Evolutionary conservation across 1,140 invertebrate species (phyloP), one percentile per base, ranked within the genome.

Genomic region (Meloidogyne hapla): DNA sequence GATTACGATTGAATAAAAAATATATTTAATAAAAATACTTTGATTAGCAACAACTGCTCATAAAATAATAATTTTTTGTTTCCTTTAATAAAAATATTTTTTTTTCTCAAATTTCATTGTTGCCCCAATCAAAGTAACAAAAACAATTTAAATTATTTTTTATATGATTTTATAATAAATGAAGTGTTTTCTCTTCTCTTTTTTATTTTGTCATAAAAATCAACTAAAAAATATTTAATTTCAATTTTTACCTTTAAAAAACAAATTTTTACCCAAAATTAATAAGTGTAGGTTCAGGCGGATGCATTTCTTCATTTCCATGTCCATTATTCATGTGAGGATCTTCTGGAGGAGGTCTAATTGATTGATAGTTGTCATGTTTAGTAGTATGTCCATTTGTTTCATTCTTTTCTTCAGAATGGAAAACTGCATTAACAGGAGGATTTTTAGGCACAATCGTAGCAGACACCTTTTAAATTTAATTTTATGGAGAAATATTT

Each of bases 261-360:
- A 1, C 13, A 40, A n/a, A 26, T 38, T 18, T 67, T 21, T 67
- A 42, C 28, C 65, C 65, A 67, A 67, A 25, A 25, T 42, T 67
- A 67, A 33, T 21, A 33, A 64, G 18, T 6, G 70, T 73, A 28
- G 71, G 71, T 21, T 72, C 69, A 9, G 69, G 69, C 1, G 42
- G 42, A 62, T 72, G 69, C 12, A 61, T 40, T 56, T 64, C 70
- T 63, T 62, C 64, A 28, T n/a, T 15, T 26, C 56, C 21, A 48
- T 76, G 45, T 25, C 26, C 61, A 71, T 33, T 33, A 33, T 71
- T 76, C 42, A 21, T 71, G 26, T 13, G 40, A 12, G 69, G 75
- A 26, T 76, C 75, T 3, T 76, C 75, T 26, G 75, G 75, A 21
- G 75, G 75, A 63, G 38, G 45, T 18, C 40, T 23, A 56, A 56